Evolutionary conservation across 2,113 vertebrate species (phyloP).

Genomic region (Astur gentilis): DNA sequence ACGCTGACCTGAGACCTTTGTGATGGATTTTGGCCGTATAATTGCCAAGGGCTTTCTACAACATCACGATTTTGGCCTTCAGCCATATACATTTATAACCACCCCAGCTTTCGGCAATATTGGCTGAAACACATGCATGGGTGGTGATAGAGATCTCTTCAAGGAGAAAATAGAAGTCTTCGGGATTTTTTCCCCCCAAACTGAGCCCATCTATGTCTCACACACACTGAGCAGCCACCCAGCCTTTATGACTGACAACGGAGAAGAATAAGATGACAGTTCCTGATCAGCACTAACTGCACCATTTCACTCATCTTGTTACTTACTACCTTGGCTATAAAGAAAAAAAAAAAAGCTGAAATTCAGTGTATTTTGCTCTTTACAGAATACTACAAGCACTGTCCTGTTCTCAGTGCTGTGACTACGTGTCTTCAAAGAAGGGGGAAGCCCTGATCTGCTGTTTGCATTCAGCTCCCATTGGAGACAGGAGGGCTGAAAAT

Average conservation of each 20-base stretch:
- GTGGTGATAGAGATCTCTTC: neutral
- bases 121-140: neutral
- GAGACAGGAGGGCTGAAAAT: neutral
- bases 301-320: neutral
- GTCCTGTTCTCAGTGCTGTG: neutral
- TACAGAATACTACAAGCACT: neutral
- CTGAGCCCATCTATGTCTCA: neutral
- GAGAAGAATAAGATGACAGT: neutral
- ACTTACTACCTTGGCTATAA: neutral
- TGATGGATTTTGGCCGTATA: neutral
- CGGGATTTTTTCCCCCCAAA: neutral
- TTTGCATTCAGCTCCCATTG: neutral
- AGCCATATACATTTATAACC: neutral
- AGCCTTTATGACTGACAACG: neutral
- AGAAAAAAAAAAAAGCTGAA: neutral
- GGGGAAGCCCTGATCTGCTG: neutral
- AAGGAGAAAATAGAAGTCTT: neutral
- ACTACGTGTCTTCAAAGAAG: neutral
- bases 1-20: neutral
- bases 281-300: neutral
- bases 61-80: neutral
- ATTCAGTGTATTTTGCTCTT: neutral
- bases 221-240: accelerated
- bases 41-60: neutral
- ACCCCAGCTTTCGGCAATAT: neutral